These are phyloP conservation scores for Sebastes reedi DNA, from an alignment of 2,797 vertebrate species.

Conservation along the genomic window DNA sequence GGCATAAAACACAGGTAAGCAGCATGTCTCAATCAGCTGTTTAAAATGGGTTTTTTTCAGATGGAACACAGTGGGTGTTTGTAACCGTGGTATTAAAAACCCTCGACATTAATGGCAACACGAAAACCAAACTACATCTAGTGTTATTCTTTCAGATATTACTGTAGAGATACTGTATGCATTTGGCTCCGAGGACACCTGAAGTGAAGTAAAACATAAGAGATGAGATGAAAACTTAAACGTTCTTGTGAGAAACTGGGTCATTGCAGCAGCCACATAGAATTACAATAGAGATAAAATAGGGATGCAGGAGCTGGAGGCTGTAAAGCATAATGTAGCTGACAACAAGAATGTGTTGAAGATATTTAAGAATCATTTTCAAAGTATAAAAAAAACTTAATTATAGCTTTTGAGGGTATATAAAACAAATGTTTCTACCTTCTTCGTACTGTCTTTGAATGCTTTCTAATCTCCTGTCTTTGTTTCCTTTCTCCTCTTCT, in stretches of 20 bases:
- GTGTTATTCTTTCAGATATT: background rate
- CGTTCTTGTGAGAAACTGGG: slow-evolving; percentile 49
- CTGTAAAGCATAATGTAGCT: slow-evolving; percentile 14
- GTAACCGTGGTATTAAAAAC: background rate
- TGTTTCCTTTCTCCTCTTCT: background rate
- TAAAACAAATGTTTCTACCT: slow-evolving; percentile 40
- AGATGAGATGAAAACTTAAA: slow-evolving; percentile 37
- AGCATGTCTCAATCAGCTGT: background rate
- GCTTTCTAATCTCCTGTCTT: slow-evolving; percentile 64
- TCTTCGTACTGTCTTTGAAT: slow-evolving; percentile 34
- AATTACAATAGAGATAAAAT: slow-evolving; percentile 28
- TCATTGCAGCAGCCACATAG: slow-evolving; percentile 38
- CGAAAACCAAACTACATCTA: background rate
- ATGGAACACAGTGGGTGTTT: background rate
- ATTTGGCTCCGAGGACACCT: background rate
- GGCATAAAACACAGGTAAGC: background rate
- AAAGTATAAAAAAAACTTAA: slow-evolving; percentile 17
- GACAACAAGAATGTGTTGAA: slow-evolving; percentile 22
- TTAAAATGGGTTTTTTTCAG: background rate
- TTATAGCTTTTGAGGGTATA: slow-evolving; percentile 32
- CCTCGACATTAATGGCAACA: background rate
- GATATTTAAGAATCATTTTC: slow-evolving; percentile 41
- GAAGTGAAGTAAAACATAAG: slow-evolving; percentile 8
- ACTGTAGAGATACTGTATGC: background rate
- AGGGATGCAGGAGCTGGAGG: slow-evolving; percentile 35